These are phyloP conservation scores for Philopotamus ludificatus DNA, from an alignment of 1,140 invertebrate genomes.

Conservation along the genomic window DNA sequence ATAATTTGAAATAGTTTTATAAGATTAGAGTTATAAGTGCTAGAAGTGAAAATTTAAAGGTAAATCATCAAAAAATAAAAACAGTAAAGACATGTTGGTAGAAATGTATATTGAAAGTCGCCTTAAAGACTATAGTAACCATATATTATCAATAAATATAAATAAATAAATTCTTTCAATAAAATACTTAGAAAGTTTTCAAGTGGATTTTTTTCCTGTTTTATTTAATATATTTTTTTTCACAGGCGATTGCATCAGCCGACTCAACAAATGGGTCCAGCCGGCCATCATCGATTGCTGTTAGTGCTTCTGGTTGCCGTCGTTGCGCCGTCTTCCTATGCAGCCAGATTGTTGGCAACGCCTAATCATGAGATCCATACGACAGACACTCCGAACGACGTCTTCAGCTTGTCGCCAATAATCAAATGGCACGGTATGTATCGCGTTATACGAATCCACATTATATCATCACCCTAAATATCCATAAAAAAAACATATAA, in stretches of 20 bases:
- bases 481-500: too few species aligned
- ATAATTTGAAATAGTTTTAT: too few species aligned
- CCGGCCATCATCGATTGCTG: not conserved
- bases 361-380: constrained; percentile 15
- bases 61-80: too few species aligned
- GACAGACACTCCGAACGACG: constrained; percentile 13
- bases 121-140: too few species aligned
- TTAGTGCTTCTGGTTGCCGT: not conserved
- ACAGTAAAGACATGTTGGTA: too few species aligned
- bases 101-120: too few species aligned
- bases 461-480: too few species aligned
- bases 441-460: too few species aligned
- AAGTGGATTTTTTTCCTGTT: not conserved
- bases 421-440: constrained; percentile 32
- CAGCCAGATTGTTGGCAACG: constrained; percentile 15
- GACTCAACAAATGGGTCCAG: not conserved
- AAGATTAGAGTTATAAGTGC: too few species aligned
- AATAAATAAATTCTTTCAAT: not conserved
- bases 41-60: too few species aligned
- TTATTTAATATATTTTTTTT: not conserved
- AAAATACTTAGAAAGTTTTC: not conserved
- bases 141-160: not conserved
- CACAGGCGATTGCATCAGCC: not conserved
- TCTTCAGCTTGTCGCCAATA: constrained; percentile 12
- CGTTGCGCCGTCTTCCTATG: not conserved